Conservation (phyloP, 2,888 invertebrate genomes). For the Scelioninae gen. 2 region DNA sequence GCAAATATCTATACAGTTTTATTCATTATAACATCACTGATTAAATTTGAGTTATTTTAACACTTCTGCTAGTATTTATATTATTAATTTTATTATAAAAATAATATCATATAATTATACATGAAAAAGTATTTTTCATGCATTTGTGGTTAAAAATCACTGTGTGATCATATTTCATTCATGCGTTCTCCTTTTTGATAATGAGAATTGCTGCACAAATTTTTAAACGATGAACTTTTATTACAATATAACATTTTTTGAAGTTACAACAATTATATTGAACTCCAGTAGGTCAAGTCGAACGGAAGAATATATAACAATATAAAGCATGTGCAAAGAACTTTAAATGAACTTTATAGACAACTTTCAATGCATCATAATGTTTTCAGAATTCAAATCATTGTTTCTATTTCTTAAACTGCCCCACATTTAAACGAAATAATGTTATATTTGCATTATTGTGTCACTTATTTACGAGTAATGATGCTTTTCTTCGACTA, state of each 20-base stretch:
- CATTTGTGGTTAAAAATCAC: too few relatives aligned
- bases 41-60: too few relatives aligned
- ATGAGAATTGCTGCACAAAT: background rate
- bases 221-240: constrained; percentile 28
- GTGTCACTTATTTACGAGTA: background rate
- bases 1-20: too few relatives aligned
- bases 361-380: constrained; percentile 36
- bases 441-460: constrained; percentile 10
- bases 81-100: too few relatives aligned
- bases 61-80: too few relatives aligned
- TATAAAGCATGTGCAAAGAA: constrained; percentile 37
- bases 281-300: constrained; percentile 47
- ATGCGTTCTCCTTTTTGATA: background rate
- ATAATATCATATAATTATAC: too few relatives aligned
- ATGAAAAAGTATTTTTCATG: too few relatives aligned
- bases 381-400: constrained; percentile 31
- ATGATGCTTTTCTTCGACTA: too few relatives aligned
- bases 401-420: constrained; percentile 19
- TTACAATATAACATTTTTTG: constrained; percentile 20
- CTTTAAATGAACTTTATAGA: constrained; percentile 31
- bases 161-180: too few relatives aligned
- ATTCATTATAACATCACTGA: too few relatives aligned
- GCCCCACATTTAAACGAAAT: background rate
- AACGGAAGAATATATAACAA: constrained; percentile 35
- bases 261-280: constrained; percentile 29